Conservation (phyloP, 2,797 vertebrate species). For the Zalophus californianus region DNA sequence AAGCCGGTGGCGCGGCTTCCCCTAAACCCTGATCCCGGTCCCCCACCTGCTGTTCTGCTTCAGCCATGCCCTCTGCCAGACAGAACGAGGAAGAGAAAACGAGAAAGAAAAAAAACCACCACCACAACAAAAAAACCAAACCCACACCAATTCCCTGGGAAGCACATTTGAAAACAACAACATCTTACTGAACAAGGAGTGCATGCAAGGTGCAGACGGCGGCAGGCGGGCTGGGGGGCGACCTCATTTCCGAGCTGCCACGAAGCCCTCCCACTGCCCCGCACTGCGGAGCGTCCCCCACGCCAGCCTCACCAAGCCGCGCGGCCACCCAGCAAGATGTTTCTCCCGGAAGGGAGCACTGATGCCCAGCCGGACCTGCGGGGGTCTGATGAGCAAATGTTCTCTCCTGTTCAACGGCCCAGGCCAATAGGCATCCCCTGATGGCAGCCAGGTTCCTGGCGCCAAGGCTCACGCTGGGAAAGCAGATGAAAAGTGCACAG, state of each 20-base stretch:
- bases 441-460: background rate
- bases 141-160: background rate
- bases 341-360: background rate
- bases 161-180: slow-evolving; percentile 19
- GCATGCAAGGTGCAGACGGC: accelerated
- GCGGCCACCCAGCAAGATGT: background rate
- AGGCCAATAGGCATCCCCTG: background rate
- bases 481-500: background rate
- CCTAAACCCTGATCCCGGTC: background rate
- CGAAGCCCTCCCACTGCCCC: background rate
- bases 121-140: background rate
- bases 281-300: accelerated
- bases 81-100: background rate
- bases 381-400: background rate
- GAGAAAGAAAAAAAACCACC: background rate
- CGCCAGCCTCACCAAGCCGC: accelerated
- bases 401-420: background rate
- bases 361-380: background rate
- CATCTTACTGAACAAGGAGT: background rate
- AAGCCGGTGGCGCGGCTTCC: background rate
- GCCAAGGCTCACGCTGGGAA: background rate
- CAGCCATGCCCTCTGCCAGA: background rate
- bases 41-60: background rate
- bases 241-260: background rate
- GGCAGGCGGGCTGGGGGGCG: background rate